Base-by-base conservation (phyloP, 2,113 vertebrate genomes). In the Typhlomys cinereus region DNA sequence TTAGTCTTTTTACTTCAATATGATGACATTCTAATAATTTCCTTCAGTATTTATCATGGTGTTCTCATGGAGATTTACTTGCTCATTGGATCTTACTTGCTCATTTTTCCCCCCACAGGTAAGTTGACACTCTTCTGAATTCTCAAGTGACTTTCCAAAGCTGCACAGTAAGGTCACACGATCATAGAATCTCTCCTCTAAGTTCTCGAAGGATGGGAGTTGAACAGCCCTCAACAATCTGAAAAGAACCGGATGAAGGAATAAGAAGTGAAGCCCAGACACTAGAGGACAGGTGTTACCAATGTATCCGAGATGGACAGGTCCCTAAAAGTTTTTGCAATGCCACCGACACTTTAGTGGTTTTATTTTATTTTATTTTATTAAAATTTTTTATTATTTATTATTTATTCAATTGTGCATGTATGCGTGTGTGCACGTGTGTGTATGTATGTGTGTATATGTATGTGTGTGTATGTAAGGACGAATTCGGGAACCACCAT, bases 201-300 rank as follows among this genome's bases (percentile, higher is more conserved):
- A 48, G 9, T 52, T 29, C 7, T 10, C 57, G 10, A 39, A 7
- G 31, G 54, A 48, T n/a, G 25, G 34, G 1, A n/a, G 8, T 20
- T 41, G 5, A 44, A 9, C 7, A 54, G 15, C 20, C 41, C 25
- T 46, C 4, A 44, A 27, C 20, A 18, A 27, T 54, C 41, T 21
- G n/a, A 46, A 39, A 48, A 57, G 13, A 83, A 85, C 78, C 31
- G 13, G 1, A 36, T 31, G n/a, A 25, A 41, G 54, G n/a, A 48
- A n/a, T 11, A 74, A 7, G 27, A 31, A 20, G 27, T 27, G 54
- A 50, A 25, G 3, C 0, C 4, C 9, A 64, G 17, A 2, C 11
- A 2, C 15, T 34, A 3, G 54, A 67, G 17, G 3, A 13, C 1
- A 31, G 10, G 5, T 15, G 29, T 44, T 14, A 74, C 36, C 0